These are phyloP conservation scores for Siniperca scherzeri DNA, from an alignment of 2,797 vertebrate species.

Conservation along the genomic window DNA sequence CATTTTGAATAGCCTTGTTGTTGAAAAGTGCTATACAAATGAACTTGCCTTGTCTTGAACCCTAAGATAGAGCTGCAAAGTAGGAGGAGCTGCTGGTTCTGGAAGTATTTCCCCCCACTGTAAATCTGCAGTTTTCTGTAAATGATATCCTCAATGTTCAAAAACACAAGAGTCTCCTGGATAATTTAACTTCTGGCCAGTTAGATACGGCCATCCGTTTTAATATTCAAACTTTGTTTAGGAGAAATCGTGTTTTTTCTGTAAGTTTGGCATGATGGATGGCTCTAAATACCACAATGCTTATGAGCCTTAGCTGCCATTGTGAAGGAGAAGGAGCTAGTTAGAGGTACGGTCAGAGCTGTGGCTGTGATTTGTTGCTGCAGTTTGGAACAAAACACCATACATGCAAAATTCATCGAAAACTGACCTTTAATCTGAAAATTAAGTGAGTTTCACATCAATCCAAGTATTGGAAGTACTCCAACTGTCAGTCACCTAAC, in stretches of 20 bases:
- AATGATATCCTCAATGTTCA: not conserved
- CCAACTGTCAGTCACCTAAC: not conserved
- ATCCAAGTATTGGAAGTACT: not conserved
- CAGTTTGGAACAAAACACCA: not conserved
- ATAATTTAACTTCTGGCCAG: not conserved
- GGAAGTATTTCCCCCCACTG: not conserved
- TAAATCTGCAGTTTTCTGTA: not conserved
- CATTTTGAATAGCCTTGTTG: not conserved
- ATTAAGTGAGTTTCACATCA: not conserved
- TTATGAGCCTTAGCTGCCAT: not conserved
- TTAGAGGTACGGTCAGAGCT: not conserved
- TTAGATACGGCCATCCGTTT: not conserved
- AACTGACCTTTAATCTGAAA: not conserved
- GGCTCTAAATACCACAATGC: not conserved
- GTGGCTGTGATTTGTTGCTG: not conserved
- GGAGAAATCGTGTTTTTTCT: not conserved
- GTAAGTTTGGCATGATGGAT: not conserved
- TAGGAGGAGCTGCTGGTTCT: not conserved
- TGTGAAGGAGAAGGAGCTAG: not conserved
- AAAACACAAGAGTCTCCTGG: not conserved
- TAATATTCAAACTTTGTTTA: not conserved
- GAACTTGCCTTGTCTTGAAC: not conserved
- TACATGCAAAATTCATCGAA: not conserved
- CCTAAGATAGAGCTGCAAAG: not conserved
- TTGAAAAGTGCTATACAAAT: not conserved